phyloP scores from a whole-genome alignment of 2,888 invertebrate genomes.

The Andrena bucephala region DNA sequence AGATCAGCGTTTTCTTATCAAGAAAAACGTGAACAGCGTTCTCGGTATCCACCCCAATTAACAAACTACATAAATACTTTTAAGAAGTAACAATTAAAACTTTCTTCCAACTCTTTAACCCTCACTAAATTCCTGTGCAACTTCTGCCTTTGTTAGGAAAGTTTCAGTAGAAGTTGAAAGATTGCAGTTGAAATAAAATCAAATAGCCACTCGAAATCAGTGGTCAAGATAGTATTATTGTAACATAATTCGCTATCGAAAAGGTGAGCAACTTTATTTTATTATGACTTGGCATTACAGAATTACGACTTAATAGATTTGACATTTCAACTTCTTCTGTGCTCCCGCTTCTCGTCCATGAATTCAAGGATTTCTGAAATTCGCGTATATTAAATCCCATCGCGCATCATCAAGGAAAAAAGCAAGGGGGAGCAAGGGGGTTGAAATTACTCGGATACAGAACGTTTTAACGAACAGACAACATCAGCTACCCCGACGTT shows the following conservation, averaged over 20 bases:
- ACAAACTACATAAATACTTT: slow-evolving; percentile 2
- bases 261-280: too few species aligned
- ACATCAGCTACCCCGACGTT: slow-evolving; percentile 14
- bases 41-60: slow-evolving; percentile 12
- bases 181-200: neutral
- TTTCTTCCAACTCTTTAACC: neutral
- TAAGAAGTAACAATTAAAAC: slow-evolving; percentile 33
- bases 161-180: neutral
- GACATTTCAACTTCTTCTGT: too few species aligned
- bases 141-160: slow-evolving; percentile 12
- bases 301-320: too few species aligned
- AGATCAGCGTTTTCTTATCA: too few species aligned
- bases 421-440: neutral
- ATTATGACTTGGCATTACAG: too few species aligned
- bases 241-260: too few species aligned
- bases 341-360: too few species aligned
- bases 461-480: slow-evolving; percentile 6
- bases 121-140: slow-evolving; percentile 2
- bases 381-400: neutral
- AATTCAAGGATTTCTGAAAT: neutral
- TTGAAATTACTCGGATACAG: neutral
- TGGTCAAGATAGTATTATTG: neutral
- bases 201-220: neutral
- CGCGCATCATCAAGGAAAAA: neutral
- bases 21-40: neutral